Evolutionary conservation across 2,888 invertebrate species (phyloP), one percentile per base, ranked within the genome.

Genomic region (Neoaliturus tenellus): DNA sequence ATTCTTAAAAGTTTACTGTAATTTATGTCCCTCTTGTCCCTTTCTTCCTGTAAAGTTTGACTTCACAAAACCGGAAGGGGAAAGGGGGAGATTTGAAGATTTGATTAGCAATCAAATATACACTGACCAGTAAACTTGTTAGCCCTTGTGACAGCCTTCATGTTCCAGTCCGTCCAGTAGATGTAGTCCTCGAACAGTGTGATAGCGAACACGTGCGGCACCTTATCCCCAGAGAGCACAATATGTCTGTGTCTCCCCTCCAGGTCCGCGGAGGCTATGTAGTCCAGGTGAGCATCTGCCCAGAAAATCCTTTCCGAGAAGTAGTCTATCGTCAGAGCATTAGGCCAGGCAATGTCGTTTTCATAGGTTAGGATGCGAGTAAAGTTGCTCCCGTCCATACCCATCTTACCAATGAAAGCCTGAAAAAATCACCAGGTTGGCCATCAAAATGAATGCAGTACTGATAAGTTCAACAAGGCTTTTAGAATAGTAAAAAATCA

Each of bases 101-200:
- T n/a, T n/a, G n/a, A n/a, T n/a, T n/a, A n/a, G n/a, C n/a, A n/a
- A n/a, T n/a, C 20, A 12, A 80, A 58, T 8, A n/a, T 51, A 14
- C 55, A 89, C 89, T 75, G 85, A 78, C 93, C 93, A 0, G 96
- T 96, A 90, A 97, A 98, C 90, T 99, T 99, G 89, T 98, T 95
- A 0, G 98, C 98, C 87, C 95, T 94, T 87, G 96, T 94, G 81
- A 99, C 96, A 0, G 96, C 96, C 90, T 98, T 98, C 78, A 98
- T 91, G 90, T 99, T 99, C 99, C 99, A 99, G 90, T 99, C 99
- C 0, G 98, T 98, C 98, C 99, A 99, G 91, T 96, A 99, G 25
- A 97, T 93, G 88, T 93, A 95, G 88, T 99, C 98, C 89, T 99
- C 99, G 90, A 99, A 99, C 0, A 99, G 93, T 12, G 96, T 95